phyloP scores from a whole-genome alignment of 2,113 vertebrate genomes.

The Xenotilapia flavipinnis region DNA sequence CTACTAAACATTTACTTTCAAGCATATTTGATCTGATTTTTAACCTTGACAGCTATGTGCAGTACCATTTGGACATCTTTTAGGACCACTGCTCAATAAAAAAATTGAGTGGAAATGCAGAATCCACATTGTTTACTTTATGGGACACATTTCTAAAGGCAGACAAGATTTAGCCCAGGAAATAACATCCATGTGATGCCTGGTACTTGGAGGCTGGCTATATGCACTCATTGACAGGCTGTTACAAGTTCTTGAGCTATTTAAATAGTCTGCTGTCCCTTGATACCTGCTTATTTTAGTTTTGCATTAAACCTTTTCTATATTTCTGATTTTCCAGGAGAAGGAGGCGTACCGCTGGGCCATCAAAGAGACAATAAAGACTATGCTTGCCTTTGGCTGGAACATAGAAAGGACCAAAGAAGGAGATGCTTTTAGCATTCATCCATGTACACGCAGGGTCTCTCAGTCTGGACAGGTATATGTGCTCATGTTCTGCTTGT shows the following conservation, averaged over 20 bases:
- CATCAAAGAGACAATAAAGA: slow-evolving; percentile 92
- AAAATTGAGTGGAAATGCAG: background rate
- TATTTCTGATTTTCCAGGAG: slow-evolving; percentile 70
- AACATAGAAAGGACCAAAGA: slow-evolving; percentile 85
- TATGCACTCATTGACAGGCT: background rate
- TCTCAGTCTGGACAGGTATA: slow-evolving; percentile 90
- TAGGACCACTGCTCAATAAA: background rate
- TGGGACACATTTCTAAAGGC: background rate
- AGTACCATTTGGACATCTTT: background rate
- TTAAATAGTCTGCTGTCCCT: background rate
- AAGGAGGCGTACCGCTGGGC: slow-evolving; percentile 91
- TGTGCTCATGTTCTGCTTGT: background rate
- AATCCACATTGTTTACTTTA: background rate
- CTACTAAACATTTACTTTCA: background rate
- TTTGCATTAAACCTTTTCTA: background rate
- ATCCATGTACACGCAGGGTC: slow-evolving; percentile 75
- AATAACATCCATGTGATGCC: background rate
- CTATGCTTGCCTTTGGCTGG: slow-evolving; percentile 93
- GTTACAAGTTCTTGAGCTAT: background rate
- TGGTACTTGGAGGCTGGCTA: background rate
- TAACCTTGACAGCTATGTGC: background rate
- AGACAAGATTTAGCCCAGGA: background rate
- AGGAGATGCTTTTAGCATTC: slow-evolving; percentile 79
- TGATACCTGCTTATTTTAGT: background rate
- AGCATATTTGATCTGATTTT: background rate